phyloP scores from a whole-genome alignment of 2,888 invertebrate genomes.

The Drosophila helvetica region DNA sequence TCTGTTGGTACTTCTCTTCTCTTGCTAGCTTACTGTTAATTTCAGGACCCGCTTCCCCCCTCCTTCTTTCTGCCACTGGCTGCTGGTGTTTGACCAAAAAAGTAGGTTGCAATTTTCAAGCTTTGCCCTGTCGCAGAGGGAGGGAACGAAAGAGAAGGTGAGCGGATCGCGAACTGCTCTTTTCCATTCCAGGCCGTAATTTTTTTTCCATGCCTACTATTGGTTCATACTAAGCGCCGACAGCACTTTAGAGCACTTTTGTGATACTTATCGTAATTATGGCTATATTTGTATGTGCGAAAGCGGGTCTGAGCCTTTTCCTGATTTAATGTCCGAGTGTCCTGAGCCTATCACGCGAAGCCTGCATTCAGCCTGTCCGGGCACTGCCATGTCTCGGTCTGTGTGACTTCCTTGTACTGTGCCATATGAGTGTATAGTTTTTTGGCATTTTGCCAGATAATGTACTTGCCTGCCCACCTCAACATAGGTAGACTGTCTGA shows the following conservation, averaged over 20 bases:
- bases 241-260: conserved; percentile 63
- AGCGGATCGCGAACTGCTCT: conserved; percentile 22
- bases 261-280: conserved; percentile 73
- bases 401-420: conserved; percentile 10
- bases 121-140: conserved; percentile 18
- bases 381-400: conserved; percentile 41
- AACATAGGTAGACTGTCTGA: conserved; percentile 24
- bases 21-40: no score
- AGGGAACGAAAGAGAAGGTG: no score
- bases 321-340: conserved; percentile 23
- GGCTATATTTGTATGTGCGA: conserved; percentile 54
- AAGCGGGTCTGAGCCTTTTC: background rate
- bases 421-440: conserved; percentile 28
- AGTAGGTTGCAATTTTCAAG: conserved; percentile 53
- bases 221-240: conserved; percentile 22
- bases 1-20: conserved; percentile 17
- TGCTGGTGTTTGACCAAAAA: no score
- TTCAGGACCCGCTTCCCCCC: no score
- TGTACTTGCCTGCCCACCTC: conserved; percentile 64
- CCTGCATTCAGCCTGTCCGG: conserved; percentile 60
- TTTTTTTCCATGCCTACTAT: conserved; percentile 33
- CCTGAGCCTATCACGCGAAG: conserved; percentile 59
- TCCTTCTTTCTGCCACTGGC: no score
- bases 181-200: conserved; percentile 17
- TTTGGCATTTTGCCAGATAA: conserved; percentile 56